Conservation (phyloP, 2,113 vertebrate species). For the Gambusia affinis region DNA sequence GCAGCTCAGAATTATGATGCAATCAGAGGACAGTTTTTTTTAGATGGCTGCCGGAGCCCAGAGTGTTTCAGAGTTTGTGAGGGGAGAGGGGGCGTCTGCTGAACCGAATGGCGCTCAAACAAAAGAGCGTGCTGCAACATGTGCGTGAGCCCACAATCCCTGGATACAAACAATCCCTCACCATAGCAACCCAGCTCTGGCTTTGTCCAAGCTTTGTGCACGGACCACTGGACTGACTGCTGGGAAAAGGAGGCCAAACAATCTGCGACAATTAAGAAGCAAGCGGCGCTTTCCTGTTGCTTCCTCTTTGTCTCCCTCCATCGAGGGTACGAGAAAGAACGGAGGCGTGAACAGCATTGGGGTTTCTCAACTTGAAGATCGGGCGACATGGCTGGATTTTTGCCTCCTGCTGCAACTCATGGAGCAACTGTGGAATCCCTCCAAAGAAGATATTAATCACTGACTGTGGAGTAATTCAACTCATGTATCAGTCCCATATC, state of each 20-base stretch:
- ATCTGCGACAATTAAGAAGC: slow-evolving; percentile 66
- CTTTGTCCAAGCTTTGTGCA: slow-evolving; percentile 71
- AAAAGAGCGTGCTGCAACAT: slow-evolving; percentile 54
- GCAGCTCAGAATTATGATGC: slow-evolving; percentile 33
- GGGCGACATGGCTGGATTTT: not conserved
- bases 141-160: slow-evolving; percentile 65
- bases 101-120: slow-evolving; percentile 48
- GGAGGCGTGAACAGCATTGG: slow-evolving; percentile 16
- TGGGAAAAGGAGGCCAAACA: slow-evolving; percentile 68
- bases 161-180: slow-evolving; percentile 80
- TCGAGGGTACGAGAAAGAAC: slow-evolving; percentile 31
- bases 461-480: not conserved
- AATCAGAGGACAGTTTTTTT: slow-evolving; percentile 32
- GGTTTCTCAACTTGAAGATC: slow-evolving; percentile 8
- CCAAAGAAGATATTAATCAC: not conserved
- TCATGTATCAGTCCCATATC: not conserved
- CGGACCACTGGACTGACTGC: slow-evolving; percentile 71
- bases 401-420: not conserved
- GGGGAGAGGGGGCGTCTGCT: slow-evolving; percentile 5
- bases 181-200: slow-evolving; percentile 67
- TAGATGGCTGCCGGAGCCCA: slow-evolving; percentile 28
- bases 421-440: not conserved
- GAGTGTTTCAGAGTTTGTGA: not conserved
- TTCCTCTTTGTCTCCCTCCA: slow-evolving; percentile 57
- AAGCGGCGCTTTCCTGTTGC: slow-evolving; percentile 60